Percentiles rank a stretch among this genome's conserved stretches.
These are phyloP conservation scores for Rattus rattus DNA, from an alignment of 2,113 vertebrate species.

Conservation along the genomic window DNA sequence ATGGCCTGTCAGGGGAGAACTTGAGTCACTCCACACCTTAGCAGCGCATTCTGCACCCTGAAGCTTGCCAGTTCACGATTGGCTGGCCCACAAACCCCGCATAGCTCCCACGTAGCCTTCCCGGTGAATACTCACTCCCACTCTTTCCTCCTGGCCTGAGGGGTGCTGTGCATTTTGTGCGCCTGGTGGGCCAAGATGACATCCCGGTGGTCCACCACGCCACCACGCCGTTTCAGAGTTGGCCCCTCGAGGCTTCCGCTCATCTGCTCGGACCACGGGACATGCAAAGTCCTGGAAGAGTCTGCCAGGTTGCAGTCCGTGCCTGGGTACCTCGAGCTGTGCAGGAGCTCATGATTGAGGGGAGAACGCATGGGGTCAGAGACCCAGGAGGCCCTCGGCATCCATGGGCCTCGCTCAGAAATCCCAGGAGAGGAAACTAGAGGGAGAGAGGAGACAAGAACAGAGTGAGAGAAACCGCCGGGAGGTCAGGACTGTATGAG, in stretches of 20 bases:
- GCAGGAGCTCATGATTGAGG: conserved; percentile 87
- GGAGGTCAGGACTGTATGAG: not conserved
- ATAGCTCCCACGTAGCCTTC: not conserved
- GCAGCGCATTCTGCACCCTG: not conserved
- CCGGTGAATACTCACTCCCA: conserved; percentile 92
- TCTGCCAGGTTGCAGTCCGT: conserved; percentile 79
- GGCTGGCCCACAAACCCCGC: not conserved
- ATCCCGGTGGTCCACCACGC: conserved; percentile 91
- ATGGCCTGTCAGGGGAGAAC: not conserved
- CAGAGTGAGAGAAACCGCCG: not conserved
- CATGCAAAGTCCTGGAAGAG: not conserved
- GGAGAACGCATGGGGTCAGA: conserved; percentile 85
- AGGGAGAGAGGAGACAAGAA: not conserved
- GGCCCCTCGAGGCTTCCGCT: conserved; percentile 76
- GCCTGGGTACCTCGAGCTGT: conserved; percentile 81
- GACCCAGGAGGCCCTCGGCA: conserved; percentile 72
- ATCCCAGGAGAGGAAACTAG: conserved; percentile 67
- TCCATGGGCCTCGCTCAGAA: conserved; percentile 82
- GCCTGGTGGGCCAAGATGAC: conserved; percentile 93
- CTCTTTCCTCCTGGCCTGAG: conserved; percentile 91
- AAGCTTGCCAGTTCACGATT: not conserved
- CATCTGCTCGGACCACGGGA: conserved; percentile 66
- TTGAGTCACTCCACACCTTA: not conserved
- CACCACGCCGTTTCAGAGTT: conserved; percentile 88
- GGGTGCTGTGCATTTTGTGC: conserved; percentile 92